Base-by-base conservation (phyloP, 2,797 vertebrate species). In the Masticophis lateralis region DNA sequence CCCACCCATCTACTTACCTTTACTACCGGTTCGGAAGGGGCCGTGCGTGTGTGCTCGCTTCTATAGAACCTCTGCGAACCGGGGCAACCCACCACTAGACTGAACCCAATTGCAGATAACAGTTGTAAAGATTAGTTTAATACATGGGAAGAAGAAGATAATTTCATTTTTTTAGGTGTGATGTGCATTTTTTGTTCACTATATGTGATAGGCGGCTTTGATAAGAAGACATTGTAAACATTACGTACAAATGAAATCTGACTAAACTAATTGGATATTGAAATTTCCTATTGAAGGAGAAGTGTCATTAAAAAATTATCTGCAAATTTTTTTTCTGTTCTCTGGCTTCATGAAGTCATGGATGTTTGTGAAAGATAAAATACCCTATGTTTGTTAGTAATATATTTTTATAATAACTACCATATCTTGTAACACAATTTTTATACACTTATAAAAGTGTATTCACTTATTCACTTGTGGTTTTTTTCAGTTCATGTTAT, bases 291-390 rank as follows among this genome's bases (percentile, higher is more conserved):
- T 51, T 59, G 56, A 86, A 32, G 32, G 5, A 20, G 57, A 20
- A n/a, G 53, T 86, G 59, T 27, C 18, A 66, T 27, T 66, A 14
- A 37, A 87, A 79, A 63, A 90, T 37, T 3, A 86, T 56, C 25
- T 88, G 4, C 60, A 37, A 53, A 20, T 93, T 22, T 28, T n/a
- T 20, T n/a, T 10, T 37, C 55, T 27, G 18, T 91, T 66, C 28
- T 47, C 27, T 91, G 28, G 28, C 55, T 93, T 51, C 28, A 28
- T 79, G 22, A 20, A 9, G 22, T 57, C n/a, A 28, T 88, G 28
- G 37, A 61, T 79, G 22, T 88, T 91, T 88, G 56, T 93, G 43
- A 88, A 88, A 93, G 90, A 86, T 87, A 90, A 95, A 92, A 66
- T 51, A 0, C 5, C 0, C 0, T 63, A 27, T 22, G 91, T 93